These are phyloP conservation scores for Sebastiscus albofasciatus DNA, from an alignment of 2,797 vertebrate species.

Conservation along the genomic window DNA sequence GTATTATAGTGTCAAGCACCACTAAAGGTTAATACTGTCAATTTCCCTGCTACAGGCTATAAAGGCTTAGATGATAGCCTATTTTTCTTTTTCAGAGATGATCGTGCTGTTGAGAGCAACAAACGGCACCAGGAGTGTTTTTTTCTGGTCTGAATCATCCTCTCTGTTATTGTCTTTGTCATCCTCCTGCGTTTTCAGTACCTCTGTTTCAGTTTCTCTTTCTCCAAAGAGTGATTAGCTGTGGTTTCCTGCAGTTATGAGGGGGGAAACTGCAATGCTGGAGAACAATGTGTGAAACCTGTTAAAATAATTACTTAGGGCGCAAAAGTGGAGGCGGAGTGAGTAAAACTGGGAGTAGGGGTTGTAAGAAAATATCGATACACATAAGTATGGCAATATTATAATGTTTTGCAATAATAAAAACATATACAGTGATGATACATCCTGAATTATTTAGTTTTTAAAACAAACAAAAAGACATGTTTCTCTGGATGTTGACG, in stretches of 20 bases:
- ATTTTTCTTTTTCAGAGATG: conserved; percentile 38
- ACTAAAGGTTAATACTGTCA: conserved; percentile 68
- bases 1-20: conserved; percentile 53
- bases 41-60: conserved; percentile 41
- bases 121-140: background rate
- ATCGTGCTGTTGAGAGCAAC: conserved; percentile 6
- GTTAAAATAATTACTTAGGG: background rate
- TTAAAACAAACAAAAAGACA: background rate
- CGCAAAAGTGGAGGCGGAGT: background rate
- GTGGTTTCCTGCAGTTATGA: background rate
- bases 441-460: background rate
- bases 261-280: background rate
- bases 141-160: background rate
- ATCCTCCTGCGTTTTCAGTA: background rate
- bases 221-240: background rate
- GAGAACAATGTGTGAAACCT: background rate
- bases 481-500: background rate
- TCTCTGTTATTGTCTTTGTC: background rate
- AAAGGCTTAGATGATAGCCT: conserved; percentile 35
- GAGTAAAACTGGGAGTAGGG: background rate
- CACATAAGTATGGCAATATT: no score
- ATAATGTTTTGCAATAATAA: background rate
- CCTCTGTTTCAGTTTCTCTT: background rate
- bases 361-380: no score
- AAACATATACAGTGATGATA: background rate